Evolutionary conservation across 2,888 invertebrate species (phyloP).

Genomic region (Globia sparganii): DNA sequence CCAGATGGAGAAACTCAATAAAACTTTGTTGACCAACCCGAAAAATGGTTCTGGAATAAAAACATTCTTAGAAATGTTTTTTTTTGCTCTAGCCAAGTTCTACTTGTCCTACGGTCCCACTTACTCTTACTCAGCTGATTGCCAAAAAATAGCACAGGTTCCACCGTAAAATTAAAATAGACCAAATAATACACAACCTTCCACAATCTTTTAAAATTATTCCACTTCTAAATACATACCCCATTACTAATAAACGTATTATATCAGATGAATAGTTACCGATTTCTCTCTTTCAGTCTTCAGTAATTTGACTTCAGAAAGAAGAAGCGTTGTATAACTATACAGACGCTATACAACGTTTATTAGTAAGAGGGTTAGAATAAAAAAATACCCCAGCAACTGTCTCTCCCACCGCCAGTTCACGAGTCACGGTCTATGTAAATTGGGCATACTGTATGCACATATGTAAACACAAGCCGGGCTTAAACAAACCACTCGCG

Average conservation of each 20-base stretch:
- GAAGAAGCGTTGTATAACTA: no score
- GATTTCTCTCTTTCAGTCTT: no score
- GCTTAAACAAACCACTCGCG: slow-evolving; percentile 53
- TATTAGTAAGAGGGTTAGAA: no score
- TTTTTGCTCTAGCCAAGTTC: no score
- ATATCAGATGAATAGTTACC: no score
- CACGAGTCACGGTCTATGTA: slow-evolving; percentile 52
- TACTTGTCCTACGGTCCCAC: no score
- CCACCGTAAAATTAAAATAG: not conserved
- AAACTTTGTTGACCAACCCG: not conserved
- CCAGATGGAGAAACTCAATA: not conserved
- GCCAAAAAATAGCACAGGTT: not conserved
- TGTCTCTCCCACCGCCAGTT: slow-evolving; percentile 1
- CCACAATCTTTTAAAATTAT: not conserved
- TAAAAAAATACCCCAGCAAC: slow-evolving; percentile 4
- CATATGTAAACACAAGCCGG: slow-evolving; percentile 60
- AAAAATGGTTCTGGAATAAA: not conserved
- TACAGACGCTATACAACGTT: no score
- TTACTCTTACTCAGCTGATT: not conserved
- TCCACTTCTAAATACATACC: not conserved
- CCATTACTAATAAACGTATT: no score
- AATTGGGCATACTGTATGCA: slow-evolving; percentile 65
- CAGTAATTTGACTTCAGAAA: no score
- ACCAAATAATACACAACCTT: not conserved
- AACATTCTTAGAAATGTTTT: not conserved